Conservation (phyloP, 2,113 vertebrate genomes). For the Ursus arctos region DNA sequence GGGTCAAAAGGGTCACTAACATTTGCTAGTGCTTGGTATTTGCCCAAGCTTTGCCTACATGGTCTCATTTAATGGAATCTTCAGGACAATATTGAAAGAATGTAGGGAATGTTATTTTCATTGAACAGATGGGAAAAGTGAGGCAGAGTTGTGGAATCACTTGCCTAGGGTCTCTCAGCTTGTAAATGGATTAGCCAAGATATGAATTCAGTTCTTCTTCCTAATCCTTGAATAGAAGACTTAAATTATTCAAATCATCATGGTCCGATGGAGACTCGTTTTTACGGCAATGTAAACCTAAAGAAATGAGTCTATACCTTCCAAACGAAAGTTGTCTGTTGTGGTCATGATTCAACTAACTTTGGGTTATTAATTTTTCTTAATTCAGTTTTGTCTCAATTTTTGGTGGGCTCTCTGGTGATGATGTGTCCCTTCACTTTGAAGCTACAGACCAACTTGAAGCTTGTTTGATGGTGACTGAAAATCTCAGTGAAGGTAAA, state of each 20-base stretch:
- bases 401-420: not conserved
- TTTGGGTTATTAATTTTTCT: slow-evolving; percentile 1
- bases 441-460: not conserved
- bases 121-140: not conserved
- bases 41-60: not conserved
- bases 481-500: not conserved
- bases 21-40: not conserved
- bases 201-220: not conserved
- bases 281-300: not conserved
- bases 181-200: not conserved
- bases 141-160: not conserved
- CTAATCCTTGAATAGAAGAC: slow-evolving; percentile 31
- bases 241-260: not conserved
- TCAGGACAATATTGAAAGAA: not conserved
- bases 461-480: not conserved
- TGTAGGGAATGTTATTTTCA: not conserved
- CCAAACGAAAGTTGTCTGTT: not conserved
- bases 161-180: not conserved
- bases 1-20: not conserved
- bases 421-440: not conserved
- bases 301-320: not conserved
- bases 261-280: not conserved
- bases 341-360: not conserved
- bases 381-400: not conserved
- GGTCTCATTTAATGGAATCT: not conserved